These are phyloP conservation scores for Frankliniella fusca DNA, from an alignment of 2,888 invertebrate species.

Conservation along the genomic window DNA sequence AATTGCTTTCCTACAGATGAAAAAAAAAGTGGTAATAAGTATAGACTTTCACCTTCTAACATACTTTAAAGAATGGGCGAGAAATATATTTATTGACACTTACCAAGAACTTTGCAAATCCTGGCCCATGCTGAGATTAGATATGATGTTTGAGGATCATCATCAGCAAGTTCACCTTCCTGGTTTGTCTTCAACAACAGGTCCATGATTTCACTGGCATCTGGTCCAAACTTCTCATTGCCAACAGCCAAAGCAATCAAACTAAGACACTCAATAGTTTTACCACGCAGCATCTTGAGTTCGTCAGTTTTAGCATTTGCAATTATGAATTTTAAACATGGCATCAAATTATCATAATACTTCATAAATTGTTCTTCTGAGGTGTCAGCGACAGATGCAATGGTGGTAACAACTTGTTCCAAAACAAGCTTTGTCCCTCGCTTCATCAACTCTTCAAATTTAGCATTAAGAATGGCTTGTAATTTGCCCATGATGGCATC, in stretches of 20 bases:
- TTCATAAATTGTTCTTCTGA: constrained; percentile 92
- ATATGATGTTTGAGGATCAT: constrained; percentile 96
- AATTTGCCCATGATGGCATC: constrained; percentile 88
- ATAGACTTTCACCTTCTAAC: not conserved
- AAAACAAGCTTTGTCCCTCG: constrained; percentile 93
- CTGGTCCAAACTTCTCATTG: constrained; percentile 65
- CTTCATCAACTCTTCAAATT: constrained; percentile 91
- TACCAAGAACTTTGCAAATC: constrained; percentile 89
- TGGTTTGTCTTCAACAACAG: constrained; percentile 85
- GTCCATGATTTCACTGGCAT: constrained; percentile 95
- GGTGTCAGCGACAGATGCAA: constrained; percentile 97
- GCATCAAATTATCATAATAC: constrained; percentile 90
- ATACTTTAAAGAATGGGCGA: constrained; percentile 37
- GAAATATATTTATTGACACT: constrained; percentile 33
- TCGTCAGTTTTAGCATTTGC: constrained; percentile 86
- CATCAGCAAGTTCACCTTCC: constrained; percentile 79
- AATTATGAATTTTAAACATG: constrained; percentile 94
- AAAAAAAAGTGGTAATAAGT: constrained; percentile 23
- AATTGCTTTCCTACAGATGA: constrained; percentile 65
- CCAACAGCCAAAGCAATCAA: constrained; percentile 72
- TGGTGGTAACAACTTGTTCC: constrained; percentile 97
- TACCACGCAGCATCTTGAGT: constrained; percentile 86
- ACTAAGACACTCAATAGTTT: constrained; percentile 98
- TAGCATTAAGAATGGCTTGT: constrained; percentile 81
- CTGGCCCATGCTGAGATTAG: constrained; percentile 99